Evolutionary conservation across 2,888 invertebrate genomes (phyloP).

Genomic region (Spialia ferax): DNA sequence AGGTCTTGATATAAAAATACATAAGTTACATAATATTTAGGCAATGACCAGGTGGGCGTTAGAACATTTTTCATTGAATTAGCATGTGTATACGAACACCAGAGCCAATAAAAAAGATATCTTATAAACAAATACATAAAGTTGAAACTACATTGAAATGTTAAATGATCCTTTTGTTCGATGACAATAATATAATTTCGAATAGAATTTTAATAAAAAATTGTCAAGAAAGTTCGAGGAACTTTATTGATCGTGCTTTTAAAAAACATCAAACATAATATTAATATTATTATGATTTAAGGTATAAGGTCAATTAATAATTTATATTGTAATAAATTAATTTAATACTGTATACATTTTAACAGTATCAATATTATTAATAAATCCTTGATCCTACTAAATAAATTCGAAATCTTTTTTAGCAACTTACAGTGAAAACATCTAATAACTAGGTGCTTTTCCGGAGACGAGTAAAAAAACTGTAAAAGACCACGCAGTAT

Average conservation of each 20-base stretch:
- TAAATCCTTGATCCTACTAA: too few species aligned
- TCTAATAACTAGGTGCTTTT: too few species aligned
- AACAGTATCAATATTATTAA: too few species aligned
- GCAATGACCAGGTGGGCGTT: constrained; percentile 20
- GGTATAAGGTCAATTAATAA: too few species aligned
- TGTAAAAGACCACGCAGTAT: too few species aligned
- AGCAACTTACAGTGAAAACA: too few species aligned
- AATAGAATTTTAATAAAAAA: background rate
- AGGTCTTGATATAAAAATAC: constrained; percentile 24
- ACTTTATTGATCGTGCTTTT: background rate
- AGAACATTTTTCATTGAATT: constrained; percentile 24
- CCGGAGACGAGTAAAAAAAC: too few species aligned
- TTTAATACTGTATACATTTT: too few species aligned
- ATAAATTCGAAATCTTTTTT: too few species aligned
- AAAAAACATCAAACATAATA: background rate
- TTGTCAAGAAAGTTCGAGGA: background rate
- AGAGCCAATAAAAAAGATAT: background rate
- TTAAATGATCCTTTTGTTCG: background rate
- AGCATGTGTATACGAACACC: constrained; percentile 5
- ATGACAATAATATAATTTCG: background rate
- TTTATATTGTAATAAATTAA: too few species aligned
- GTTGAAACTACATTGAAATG: background rate
- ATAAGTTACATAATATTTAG: constrained; percentile 24
- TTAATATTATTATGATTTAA: background rate
- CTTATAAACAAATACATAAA: background rate